Evolutionary conservation across 64 coral and sea anemone genomes (phyloP), one percentile per base, ranked within the genome.

Genomic region (Porites australiensis): DNA sequence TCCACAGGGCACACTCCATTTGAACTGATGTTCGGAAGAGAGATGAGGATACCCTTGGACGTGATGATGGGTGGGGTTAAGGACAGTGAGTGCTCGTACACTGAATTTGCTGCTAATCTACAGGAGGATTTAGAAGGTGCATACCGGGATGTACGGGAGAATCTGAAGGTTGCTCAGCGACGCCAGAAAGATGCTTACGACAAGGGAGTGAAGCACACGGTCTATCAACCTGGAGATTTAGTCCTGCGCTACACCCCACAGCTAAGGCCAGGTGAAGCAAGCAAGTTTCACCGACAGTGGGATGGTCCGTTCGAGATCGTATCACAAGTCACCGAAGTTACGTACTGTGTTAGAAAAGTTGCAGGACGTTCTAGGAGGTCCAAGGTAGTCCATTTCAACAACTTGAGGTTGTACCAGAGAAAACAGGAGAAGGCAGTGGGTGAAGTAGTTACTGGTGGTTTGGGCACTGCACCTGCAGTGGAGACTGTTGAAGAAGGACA

Each of bases 21-120:
- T 50, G 58, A 78, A 77, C 37, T 89, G 2, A 89, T 89, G 87
- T 77, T 77, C 37, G 87, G 87, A n/a, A 82, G 23, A 57, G 78
- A 91, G 64, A 91, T 73, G 77, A 47, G 89, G 45, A 83, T 91
- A 27, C 89, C 78, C 11, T 61, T 90, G 63, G 88, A 90, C 52
- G 88, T 79, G 2, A 90, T 82, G 75, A 70, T 90, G 59, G 88
- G 77, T 62, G 51, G 77, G 20, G 53, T 13, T n/a, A 43, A 15
- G 44, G 19, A 57, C 50, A 47, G 58, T 55, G 16, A 82, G 46
- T 15, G 20, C 3, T 54, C 50, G 12, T 90, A 72, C 46, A 72
- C 77, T 44, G 89, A 90, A 21, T 90, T 82, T 58, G 77, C 58
- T 0, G 77, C 54, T 66, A 50, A 58, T 45, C 50, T 82, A 11